A percentile compares a stretch with the other conserved stretches of the same genome.
Conservation (phyloP, 1,140 invertebrate species). For the Drosophila rufa region DNA sequence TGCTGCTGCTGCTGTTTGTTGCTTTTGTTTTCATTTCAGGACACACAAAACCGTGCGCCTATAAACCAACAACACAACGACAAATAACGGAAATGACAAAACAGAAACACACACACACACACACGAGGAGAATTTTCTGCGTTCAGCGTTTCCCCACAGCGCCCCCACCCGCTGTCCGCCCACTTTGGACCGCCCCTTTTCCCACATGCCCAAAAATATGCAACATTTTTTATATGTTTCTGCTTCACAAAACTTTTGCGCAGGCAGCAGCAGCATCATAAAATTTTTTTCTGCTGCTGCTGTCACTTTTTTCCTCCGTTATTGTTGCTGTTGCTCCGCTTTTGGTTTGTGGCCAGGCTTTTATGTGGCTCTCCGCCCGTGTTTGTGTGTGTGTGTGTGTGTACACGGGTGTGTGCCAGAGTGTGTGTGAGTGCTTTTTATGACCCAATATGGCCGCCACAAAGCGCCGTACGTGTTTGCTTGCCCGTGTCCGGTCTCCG, state of each 20-base stretch:
- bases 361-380: slow-evolving; percentile 48
- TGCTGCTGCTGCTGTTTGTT: slow-evolving; percentile 8
- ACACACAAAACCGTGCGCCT: slow-evolving; percentile 52
- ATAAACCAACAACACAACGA: slow-evolving; percentile 64
- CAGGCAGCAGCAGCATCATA: slow-evolving; percentile 70
- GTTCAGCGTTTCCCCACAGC: slow-evolving; percentile 3
- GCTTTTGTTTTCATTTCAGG: slow-evolving; percentile 24
- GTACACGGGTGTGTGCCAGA: slow-evolving; percentile 23
- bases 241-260: slow-evolving; percentile 79
- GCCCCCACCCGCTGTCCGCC: neutral
- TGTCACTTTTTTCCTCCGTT: slow-evolving; percentile 70
- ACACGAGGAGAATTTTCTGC: slow-evolving; percentile 44
- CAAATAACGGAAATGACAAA: slow-evolving; percentile 59
- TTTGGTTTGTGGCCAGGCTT: slow-evolving; percentile 67
- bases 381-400: slow-evolving; percentile 33
- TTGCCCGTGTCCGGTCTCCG: slow-evolving; percentile 43
- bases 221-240: slow-evolving; percentile 83
- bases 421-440: slow-evolving; percentile 73
- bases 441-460: slow-evolving; percentile 81
- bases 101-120: slow-evolving; percentile 18
- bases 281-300: slow-evolving; percentile 78
- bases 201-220: slow-evolving; percentile 72
- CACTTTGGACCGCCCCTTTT: slow-evolving; percentile 13
- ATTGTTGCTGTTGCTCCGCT: slow-evolving; percentile 47
- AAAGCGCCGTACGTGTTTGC: slow-evolving; percentile 71